Percentiles rank a stretch among this genome's conserved stretches.
phyloP scores from a whole-genome alignment of 2,888 invertebrate species.

The Dasysyrphus albostriatus region DNA sequence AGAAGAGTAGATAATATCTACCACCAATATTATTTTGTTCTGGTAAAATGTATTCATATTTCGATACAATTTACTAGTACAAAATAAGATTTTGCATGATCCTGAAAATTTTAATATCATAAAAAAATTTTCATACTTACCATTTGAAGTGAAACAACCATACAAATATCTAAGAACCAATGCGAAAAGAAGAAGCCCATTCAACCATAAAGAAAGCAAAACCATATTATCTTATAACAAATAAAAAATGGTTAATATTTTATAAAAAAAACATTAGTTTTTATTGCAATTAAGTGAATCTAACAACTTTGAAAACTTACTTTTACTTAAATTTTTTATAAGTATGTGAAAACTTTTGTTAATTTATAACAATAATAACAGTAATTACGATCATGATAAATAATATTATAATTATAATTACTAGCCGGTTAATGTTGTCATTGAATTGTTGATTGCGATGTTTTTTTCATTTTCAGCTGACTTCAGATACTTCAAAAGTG shows the following conservation, averaged over 20 bases:
- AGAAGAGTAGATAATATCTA: too few relatives aligned
- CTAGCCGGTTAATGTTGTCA: too few relatives aligned
- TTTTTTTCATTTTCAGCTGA: background rate
- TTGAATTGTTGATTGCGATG: too few relatives aligned
- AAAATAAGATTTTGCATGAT: background rate
- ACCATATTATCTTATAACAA: background rate
- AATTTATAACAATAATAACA: too few relatives aligned
- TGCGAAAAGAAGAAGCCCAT: background rate
- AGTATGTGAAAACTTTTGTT: too few relatives aligned
- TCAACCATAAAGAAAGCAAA: background rate
- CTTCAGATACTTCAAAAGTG: background rate
- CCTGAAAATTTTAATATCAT: background rate
- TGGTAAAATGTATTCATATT: too few relatives aligned
- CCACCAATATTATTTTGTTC: too few relatives aligned
- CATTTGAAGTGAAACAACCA: background rate
- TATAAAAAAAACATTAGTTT: background rate
- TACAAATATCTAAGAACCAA: background rate
- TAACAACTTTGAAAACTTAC: background rate
- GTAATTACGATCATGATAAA: too few relatives aligned
- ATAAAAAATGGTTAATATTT: background rate
- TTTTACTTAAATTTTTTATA: too few relatives aligned
- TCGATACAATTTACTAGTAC: background rate
- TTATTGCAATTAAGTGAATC: background rate
- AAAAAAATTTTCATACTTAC: background rate
- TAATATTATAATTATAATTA: background rate